Percentiles rank a stretch among this genome's conserved stretches.
These are phyloP conservation scores for Coboldia fuscipes DNA, from an alignment of 1,140 invertebrate species.

Conservation along the genomic window DNA sequence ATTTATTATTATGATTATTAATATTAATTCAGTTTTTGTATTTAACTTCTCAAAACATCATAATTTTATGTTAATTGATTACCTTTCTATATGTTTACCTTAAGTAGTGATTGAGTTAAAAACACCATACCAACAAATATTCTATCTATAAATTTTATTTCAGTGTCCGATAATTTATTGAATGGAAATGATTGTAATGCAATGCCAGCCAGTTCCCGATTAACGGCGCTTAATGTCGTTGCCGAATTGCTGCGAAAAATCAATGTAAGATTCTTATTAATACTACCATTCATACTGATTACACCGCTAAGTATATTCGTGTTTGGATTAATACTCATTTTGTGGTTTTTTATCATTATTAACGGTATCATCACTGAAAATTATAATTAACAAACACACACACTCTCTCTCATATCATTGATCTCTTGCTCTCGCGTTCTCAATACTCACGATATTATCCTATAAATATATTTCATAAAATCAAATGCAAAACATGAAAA, in stretches of 20 bases:
- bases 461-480: too few species aligned
- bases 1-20: too few species aligned
- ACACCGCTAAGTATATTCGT: not conserved
- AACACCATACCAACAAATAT: too few species aligned
- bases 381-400: not conserved
- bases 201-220: constrained; percentile 63
- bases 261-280: constrained; percentile 36
- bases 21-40: too few species aligned
- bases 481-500: too few species aligned
- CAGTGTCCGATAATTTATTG: constrained; percentile 27
- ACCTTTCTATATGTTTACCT: too few species aligned
- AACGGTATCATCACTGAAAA: not conserved
- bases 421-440: not conserved
- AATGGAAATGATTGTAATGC: constrained; percentile 53
- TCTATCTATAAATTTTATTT: constrained; percentile 10
- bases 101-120: too few species aligned
- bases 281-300: too few species aligned
- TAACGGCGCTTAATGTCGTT: constrained; percentile 82
- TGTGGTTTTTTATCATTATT: not conserved
- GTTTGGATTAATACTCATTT: not conserved
- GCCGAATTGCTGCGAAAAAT: constrained; percentile 85
- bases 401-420: not conserved
- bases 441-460: not conserved
- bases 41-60: too few species aligned
- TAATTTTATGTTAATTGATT: too few species aligned